These are phyloP conservation scores for Antechinus flavipes DNA, from an alignment of 2,113 vertebrate genomes.

Conservation along the genomic window DNA sequence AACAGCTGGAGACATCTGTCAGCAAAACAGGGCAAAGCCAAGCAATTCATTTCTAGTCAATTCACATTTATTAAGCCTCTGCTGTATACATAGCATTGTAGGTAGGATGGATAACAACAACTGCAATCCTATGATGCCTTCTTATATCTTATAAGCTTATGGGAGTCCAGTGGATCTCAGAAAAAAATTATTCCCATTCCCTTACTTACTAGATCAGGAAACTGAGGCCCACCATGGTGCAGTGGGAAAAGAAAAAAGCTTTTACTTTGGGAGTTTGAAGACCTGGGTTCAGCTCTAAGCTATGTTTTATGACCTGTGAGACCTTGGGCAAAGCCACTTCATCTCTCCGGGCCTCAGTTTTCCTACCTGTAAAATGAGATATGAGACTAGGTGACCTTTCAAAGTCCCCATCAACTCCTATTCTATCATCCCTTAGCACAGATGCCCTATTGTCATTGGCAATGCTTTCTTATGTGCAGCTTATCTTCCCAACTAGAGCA, in stretches of 20 bases:
- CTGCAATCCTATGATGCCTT: rapidly evolving
- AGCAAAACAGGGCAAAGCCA: not conserved
- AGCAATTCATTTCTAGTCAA: not conserved
- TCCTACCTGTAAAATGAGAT: not conserved
- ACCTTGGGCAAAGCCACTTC: not conserved
- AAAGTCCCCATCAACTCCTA: not conserved
- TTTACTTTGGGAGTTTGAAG: not conserved
- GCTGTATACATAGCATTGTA: rapidly evolving
- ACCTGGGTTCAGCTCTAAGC: not conserved
- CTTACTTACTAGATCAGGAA: not conserved
- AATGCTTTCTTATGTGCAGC: not conserved
- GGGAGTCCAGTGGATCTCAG: not conserved
- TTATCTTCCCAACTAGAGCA: not conserved
- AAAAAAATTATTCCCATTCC: not conserved
- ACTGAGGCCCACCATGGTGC: not conserved
- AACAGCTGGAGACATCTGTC: not conserved
- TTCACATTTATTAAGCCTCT: not conserved
- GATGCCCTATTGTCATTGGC: not conserved
- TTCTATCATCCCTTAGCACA: not conserved
- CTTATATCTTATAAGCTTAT: not conserved
- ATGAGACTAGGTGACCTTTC: not conserved
- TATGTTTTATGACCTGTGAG: not conserved
- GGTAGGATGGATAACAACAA: not conserved
- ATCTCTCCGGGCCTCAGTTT: not conserved
- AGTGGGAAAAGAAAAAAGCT: not conserved